Base-by-base conservation (phyloP, 2,113 vertebrate species). In the Chrysochloris asiatica region DNA sequence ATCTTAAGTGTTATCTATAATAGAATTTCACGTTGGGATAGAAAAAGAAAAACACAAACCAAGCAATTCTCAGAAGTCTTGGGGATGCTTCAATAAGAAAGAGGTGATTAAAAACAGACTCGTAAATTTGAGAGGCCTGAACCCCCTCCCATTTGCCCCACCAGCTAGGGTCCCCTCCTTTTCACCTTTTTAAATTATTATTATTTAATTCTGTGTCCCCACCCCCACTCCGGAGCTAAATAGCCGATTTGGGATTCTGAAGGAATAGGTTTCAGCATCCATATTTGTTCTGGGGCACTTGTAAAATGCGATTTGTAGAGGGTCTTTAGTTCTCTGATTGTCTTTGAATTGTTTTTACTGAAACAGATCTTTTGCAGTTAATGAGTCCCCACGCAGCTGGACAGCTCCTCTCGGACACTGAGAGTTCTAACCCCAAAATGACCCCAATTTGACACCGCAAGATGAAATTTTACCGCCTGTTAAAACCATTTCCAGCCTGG, bases 361-460 rank as follows among this genome's bases (percentile, higher is more conserved):
- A 99, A 99, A 99, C 98, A 97, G 98, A 99, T 99, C 98, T 98
- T 97, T 97, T 97, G 97, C 97, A 98, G 97, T 98, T 98, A 99
- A 99, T 99, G 99, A 99, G 98, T 98, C 99, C 98, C 98, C 98
- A 98, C 99, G 98, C 99, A 99, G 99, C 99, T 99, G 99, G 99
- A 98, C 98, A 98, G 98, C 99, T 99, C 99, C 98, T 98, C 98
- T 98, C 97, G 98, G 99, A 99, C 98, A 99, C 98, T 98, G 98
- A 99, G 99, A 99, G 98, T 98, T 98, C 99, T 99, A 99, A 99
- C 99, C 99, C 99, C 98, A 98, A 98, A 98, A 98, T 99, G 99
- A 99, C 99, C 99, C 98, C 98, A 98, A 99, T 99, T 98, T 99
- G 99, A 99, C 99, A 99, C 99, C 98, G 98, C 98, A 98, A 98